Conservation (phyloP, 2,888 invertebrate species). For the Andrena minutula region DNA sequence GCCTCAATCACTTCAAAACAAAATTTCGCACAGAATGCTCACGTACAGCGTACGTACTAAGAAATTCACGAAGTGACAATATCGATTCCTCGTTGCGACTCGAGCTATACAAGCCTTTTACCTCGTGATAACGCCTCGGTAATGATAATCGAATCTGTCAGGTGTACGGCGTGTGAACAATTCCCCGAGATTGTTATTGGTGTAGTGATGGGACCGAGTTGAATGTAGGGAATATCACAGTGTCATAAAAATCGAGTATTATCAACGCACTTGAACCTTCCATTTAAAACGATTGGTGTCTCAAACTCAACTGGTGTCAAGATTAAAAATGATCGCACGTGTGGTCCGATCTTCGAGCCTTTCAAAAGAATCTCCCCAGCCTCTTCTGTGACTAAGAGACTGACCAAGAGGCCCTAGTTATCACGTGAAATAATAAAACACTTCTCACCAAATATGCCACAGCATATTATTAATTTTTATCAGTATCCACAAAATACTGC, state of each 20-base stretch:
- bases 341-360: too few species aligned
- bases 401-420: too few species aligned
- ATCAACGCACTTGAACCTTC: neutral
- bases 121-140: slow-evolving; percentile 23
- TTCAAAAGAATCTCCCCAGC: too few species aligned
- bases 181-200: neutral
- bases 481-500: too few species aligned
- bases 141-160: slow-evolving; percentile 45
- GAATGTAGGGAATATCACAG: neutral
- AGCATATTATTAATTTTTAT: too few species aligned
- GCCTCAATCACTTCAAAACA: neutral
- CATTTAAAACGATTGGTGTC: neutral
- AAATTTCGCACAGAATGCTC: neutral
- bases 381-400: too few species aligned
- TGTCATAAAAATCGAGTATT: too few species aligned
- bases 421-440: too few species aligned
- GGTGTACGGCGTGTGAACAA: neutral
- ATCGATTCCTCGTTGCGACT: slow-evolving; percentile 52
- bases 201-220: neutral
- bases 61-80: slow-evolving; percentile 50
- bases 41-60: neutral
- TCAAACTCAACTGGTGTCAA: neutral
- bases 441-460: too few species aligned
- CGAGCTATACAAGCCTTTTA: slow-evolving; percentile 9
- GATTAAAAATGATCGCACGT: too few species aligned